Base-by-base conservation (phyloP, 2,888 invertebrate genomes). In the Diaphora mendica region DNA sequence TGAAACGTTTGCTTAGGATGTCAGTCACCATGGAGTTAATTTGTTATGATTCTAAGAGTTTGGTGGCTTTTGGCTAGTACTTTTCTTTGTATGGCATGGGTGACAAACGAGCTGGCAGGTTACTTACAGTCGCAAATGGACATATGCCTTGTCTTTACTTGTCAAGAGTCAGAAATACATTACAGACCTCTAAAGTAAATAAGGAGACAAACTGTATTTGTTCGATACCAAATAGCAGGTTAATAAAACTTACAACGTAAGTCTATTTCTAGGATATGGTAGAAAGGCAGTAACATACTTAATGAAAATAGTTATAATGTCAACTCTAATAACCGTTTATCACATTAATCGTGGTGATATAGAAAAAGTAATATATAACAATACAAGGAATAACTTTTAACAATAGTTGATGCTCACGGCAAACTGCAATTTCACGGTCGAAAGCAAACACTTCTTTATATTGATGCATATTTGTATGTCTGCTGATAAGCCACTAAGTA, bases 401-500 rank as follows among this genome's bases (percentile, higher is more conserved):
- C 78, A 80, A 79, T 74, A 77, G 76, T 69, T 69, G 73, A 82
- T 80, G 78, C 77, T 79, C 83, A 89, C 88, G 86, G 81, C 85
- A 85, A 86, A 87, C 85, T 83, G 89, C 91, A 91, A 92, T 92
- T 92, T 92, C 89, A 93, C 89, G 92, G 86, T 88, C 87, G 89
- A 89, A 81, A 86, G 86, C 86, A 85, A 88, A 87, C 85, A 86
- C 87, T 88, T 91, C 89, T 92, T 91, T 88, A 88, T 88, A 44
- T 91, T 92, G 92, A 94, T 93, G 92, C 87, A 89, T 89, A 94
- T 94, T 92, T 89, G 89, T 91, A 86, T 90, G 91, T 87, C 89
- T 83, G 82, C 85, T 88, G 93, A 94, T 94, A 94, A 92, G 89
- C 87, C 82, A 87, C 87, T 89, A 89, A 90, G 87, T 88, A 90